Conservation (phyloP, 2,797 vertebrate species). For the Myripristis jacobus region DNA sequence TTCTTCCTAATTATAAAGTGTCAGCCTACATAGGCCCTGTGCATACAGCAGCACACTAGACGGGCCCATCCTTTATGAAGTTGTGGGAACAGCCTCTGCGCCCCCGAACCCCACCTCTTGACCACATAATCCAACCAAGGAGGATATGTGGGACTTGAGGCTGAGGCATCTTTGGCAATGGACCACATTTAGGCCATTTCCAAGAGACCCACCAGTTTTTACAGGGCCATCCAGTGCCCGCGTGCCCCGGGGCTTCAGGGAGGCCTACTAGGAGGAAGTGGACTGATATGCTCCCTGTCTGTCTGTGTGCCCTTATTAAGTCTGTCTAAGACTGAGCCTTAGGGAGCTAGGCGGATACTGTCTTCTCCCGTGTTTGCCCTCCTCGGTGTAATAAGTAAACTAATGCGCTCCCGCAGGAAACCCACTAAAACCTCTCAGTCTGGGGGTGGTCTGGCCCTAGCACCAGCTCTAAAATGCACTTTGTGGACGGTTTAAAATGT, state of each 20-base stretch:
- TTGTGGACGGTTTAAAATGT: conserved; percentile 47
- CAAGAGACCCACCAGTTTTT: conserved; percentile 14
- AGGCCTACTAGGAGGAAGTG: conserved; percentile 60
- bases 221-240: conserved; percentile 17
- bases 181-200: conserved; percentile 55
- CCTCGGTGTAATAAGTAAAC: conserved; percentile 64
- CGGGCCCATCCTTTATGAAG: conserved; percentile 30
- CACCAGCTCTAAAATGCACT: conserved; percentile 33
- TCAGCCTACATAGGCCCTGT: background rate
- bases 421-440: conserved; percentile 46
- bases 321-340: conserved; percentile 56
- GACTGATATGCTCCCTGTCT: conserved; percentile 60
- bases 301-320: conserved; percentile 69
- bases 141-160: conserved; percentile 51
- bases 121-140: conserved; percentile 57
- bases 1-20: background rate
- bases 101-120: conserved; percentile 35
- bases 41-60: conserved; percentile 10
- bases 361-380: conserved; percentile 47
- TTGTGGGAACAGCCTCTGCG: conserved; percentile 48
- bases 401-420: conserved; percentile 60
- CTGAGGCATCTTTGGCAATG: conserved; percentile 55
- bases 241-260: conserved; percentile 35
- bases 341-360: conserved; percentile 42
- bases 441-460: conserved; percentile 69